Conservation (phyloP, 2,113 vertebrate genomes). For the Fregetta grallaria region DNA sequence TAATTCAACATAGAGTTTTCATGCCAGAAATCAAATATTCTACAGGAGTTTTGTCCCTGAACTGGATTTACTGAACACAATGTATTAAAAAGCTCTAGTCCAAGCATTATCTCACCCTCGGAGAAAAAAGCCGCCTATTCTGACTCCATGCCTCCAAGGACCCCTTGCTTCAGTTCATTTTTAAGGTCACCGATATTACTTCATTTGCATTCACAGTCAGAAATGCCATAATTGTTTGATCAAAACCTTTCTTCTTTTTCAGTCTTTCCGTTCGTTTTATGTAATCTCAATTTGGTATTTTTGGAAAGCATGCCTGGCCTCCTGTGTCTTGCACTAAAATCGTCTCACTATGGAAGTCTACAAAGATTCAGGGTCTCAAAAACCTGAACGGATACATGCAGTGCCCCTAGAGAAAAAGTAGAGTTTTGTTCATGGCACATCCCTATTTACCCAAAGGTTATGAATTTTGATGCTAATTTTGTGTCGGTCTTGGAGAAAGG, state of each 20-base stretch:
- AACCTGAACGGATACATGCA: not conserved
- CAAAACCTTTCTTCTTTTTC: not conserved
- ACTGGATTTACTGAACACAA: slow-evolving; percentile 1
- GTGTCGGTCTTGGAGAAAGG: not conserved
- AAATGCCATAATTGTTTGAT: slow-evolving; percentile 32
- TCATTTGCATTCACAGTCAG: slow-evolving; percentile 25
- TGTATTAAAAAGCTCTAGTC: not conserved
- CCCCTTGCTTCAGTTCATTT: not conserved
- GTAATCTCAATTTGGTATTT: slow-evolving; percentile 16
- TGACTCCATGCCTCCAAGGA: not conserved
- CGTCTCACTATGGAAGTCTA: not conserved
- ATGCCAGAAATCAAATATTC: slow-evolving; percentile 24
- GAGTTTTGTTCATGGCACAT: not conserved
- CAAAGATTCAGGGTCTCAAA: not conserved
- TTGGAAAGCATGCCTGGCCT: not conserved
- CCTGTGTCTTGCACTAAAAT: not conserved
- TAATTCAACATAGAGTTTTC: not conserved
- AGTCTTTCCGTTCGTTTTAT: not conserved
- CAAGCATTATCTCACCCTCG: not conserved
- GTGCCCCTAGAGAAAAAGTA: not conserved
- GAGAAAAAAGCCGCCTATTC: not conserved
- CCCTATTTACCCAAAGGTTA: not conserved
- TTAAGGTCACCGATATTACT: slow-evolving; percentile 33
- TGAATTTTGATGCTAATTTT: not conserved
- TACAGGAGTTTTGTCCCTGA: not conserved